Percentiles rank a stretch among this genome's conserved stretches.
These are phyloP conservation scores for Pachyramphus minor DNA, from an alignment of 2,113 vertebrate genomes.

Conservation along the genomic window DNA sequence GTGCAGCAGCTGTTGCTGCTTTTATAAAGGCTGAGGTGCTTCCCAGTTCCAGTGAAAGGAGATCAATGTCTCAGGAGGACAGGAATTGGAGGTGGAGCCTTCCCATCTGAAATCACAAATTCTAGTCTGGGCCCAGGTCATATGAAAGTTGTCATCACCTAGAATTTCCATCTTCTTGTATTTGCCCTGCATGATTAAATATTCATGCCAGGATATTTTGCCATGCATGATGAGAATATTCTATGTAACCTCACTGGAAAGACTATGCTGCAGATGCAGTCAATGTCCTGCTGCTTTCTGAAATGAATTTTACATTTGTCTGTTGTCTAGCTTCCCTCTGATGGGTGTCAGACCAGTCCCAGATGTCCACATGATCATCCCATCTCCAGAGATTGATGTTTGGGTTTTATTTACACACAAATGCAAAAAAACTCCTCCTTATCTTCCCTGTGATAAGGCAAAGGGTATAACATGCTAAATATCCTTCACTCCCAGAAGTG, in stretches of 20 bases:
- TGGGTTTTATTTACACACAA: neutral
- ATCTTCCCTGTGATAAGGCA: neutral
- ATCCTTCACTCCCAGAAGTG: neutral
- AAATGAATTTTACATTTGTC: slow-evolving; percentile 7
- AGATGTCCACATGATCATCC: neutral
- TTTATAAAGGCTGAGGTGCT: neutral
- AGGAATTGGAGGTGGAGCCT: neutral
- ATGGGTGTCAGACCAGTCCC: neutral
- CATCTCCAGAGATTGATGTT: neutral
- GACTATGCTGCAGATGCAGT: neutral
- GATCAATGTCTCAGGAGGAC: rapidly evolving
- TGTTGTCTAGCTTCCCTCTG: neutral
- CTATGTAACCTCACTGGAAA: slow-evolving; percentile 20
- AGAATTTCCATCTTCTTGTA: slow-evolving; percentile 41
- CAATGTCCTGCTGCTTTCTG: neutral
- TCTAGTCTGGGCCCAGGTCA: neutral
- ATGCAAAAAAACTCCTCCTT: neutral
- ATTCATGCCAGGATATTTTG: slow-evolving; percentile 31
- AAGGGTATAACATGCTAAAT: neutral
- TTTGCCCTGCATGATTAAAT: slow-evolving; percentile 50
- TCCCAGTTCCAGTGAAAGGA: neutral
- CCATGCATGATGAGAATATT: slow-evolving; percentile 18
- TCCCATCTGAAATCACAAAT: slow-evolving; percentile 15
- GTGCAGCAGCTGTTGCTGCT: neutral
- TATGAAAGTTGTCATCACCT: slow-evolving; percentile 29